Evolutionary conservation across 2,113 vertebrate genomes (phyloP), one percentile per base, ranked within the genome.

Genomic region (Anguilla rostrata): DNA sequence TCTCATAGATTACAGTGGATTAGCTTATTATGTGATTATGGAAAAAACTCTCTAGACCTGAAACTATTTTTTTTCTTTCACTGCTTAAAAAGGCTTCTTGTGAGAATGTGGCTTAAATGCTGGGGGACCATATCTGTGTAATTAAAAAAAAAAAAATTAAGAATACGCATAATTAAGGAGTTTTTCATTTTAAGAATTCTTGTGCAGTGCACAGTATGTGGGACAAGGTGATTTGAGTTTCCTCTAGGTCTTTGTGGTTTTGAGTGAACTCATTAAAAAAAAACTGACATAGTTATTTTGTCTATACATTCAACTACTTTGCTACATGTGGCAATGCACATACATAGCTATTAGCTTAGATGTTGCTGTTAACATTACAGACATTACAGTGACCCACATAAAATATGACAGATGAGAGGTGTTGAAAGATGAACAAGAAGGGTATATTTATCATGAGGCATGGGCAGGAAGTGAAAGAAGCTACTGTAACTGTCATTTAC

Each of bases 401-500:
- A 29, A 41, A 22, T 40, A 53, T 11, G 26, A 22, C 18, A 29
- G 8, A 22, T 22, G 6, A 49, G 20, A 82, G 40, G 43, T 49
- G 15, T 78, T 53, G 5, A 16, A 49, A 29, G 84, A 20, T 56
- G 75, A 56, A 26, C 6, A 71, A 16, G 63, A 71, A 20, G 63
- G 78, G 43, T 85, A 56, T 29, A n/a, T 57, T 80, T 85, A 49
- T 85, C 84, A 85, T 46, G 34, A 43, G 15, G 20, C 84, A 14
- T 79, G 34, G 22, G 57, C 84, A 85, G 84, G 84, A 85, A 85
- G 2, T 85, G 75, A 80, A 78, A 71, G 22, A n/a, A 85, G 46
- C 7, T 78, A 85, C 63, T 85, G 84, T 85, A 80, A 85, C 84
- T 85, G 75, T 43, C 84, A 29, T 85, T 80, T 71, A n/a, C 63